Base-by-base conservation (phyloP, 2,113 vertebrate genomes). In the Ovibos moschatus region DNA sequence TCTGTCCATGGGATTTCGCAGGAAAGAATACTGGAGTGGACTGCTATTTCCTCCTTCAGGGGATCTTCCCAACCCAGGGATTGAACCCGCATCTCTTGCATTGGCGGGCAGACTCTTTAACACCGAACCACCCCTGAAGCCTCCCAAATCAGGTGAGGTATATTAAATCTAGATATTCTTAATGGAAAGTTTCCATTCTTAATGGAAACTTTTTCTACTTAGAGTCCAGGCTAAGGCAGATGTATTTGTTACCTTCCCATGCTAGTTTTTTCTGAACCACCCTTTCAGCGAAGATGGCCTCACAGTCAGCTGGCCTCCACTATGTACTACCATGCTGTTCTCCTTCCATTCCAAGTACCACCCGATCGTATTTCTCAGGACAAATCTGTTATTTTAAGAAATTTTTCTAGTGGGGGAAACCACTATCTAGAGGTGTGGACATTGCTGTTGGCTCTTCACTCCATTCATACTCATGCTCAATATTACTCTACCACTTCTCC, bases 51-150 rank as follows among this genome's bases (percentile, higher is more conserved):
- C 19, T 71, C n/a, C 19, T 71, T 71, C 67, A 71, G n/a, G n/a
- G 67, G 19, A 71, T 40, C n/a, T 71, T 71, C 67, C 62, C n/a
- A 71, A 23, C 9, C 17, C 19, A 71, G 64, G 64, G n/a, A 36
- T 3, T 71, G 19, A 71, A 36, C 19, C 19, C 5, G 0, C n/a
- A 71, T 36, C 19, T 23, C n/a, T 71, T 36, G 9, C n/a, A 36
- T 3, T 36, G 19, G n/a, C 5, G 2, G 67, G 4, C 17, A 71
- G 67, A 40, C 19, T 71, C 64, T 71, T 71, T 71, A 71, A 71
- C n/a, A 36, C 19, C 40, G 67, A 71, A n/a, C 67, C 67, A 71
- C 17, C n/a, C 16, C 8, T 21, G n/a, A 40, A 71, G 10, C n/a
- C n/a, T 36, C 67, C 67, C 67, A 87, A 87, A 78, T 67, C 55